Conservation (phyloP, 2,113 vertebrate genomes). For the Etheostoma cragini region DNA sequence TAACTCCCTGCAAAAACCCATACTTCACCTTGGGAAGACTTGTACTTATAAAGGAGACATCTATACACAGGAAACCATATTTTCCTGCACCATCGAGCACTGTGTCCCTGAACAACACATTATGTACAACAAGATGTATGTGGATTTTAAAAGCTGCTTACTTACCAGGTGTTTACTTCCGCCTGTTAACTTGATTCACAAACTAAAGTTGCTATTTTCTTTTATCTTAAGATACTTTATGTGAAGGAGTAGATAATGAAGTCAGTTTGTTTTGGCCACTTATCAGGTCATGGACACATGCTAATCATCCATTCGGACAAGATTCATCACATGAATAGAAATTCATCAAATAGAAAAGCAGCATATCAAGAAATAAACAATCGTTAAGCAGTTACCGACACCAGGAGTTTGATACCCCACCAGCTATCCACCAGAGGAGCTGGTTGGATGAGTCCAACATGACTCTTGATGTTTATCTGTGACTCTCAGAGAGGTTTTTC, state of each 20-base stretch:
- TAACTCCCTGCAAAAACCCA: background rate
- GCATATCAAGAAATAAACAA: constrained; percentile 6
- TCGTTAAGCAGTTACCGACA: background rate
- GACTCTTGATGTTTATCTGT: constrained; percentile 1
- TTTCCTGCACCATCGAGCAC: no score
- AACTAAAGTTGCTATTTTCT: background rate
- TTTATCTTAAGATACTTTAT: background rate
- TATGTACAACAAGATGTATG: background rate
- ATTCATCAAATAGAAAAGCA: constrained; percentile 13
- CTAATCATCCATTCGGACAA: background rate
- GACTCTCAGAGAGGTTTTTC: constrained; percentile 10
- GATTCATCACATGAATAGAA: background rate
- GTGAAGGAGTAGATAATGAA: no score
- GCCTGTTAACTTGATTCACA: background rate
- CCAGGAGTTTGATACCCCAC: background rate
- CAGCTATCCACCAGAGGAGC: background rate
- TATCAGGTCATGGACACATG: no score
- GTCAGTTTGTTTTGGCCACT: no score
- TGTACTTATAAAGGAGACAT: constrained; percentile 5
- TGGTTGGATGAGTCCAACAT: background rate
- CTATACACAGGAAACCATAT: background rate
- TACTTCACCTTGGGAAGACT: background rate
- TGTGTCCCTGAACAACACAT: background rate
- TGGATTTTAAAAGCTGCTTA: constrained; percentile 31
- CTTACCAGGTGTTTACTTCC: background rate